phyloP scores from a whole-genome alignment of 2,888 invertebrate genomes.

The Drosophila limbata region DNA sequence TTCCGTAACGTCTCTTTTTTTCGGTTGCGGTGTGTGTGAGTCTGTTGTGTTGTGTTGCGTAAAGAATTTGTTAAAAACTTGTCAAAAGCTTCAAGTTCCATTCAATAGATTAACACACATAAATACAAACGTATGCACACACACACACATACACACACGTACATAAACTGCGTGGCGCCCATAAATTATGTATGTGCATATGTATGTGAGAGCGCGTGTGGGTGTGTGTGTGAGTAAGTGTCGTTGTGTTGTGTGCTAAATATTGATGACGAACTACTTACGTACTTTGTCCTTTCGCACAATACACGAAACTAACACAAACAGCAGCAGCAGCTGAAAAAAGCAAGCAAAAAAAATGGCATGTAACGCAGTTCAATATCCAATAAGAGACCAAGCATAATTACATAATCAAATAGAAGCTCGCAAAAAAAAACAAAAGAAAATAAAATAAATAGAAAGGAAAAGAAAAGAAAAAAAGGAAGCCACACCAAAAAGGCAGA shows the following conservation, averaged over 20 bases:
- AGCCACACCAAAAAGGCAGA: constrained; percentile 34
- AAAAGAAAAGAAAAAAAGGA: constrained; percentile 29
- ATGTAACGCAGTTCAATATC: constrained; percentile 77
- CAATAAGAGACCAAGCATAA: constrained; percentile 83
- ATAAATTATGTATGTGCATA: constrained; percentile 3
- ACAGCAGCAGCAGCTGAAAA: constrained; percentile 47
- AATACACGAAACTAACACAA: constrained; percentile 47
- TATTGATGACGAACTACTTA: constrained; percentile 74
- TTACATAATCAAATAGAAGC: constrained; percentile 83
- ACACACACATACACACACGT: constrained; percentile 4
- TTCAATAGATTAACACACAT: constrained; percentile 49
- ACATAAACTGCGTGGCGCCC: constrained; percentile 1
- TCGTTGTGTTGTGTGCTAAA: constrained; percentile 48
- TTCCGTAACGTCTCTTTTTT: constrained; percentile 43
- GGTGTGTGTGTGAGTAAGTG: constrained; percentile 38
- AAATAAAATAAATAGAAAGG: constrained; percentile 36
- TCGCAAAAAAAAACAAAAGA: constrained; percentile 54
- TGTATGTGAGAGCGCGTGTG: constrained; percentile 26
- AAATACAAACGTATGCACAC: constrained; percentile 13
- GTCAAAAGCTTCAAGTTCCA: constrained; percentile 53
- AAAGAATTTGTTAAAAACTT: constrained; percentile 67
- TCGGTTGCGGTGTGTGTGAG: constrained; percentile 22
- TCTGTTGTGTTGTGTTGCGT: constrained; percentile 60
- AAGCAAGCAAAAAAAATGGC: constrained; percentile 44
- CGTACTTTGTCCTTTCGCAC: constrained; percentile 42